phyloP scores from a whole-genome alignment of 2,113 vertebrate species.

The Crypturellus undulatus region DNA sequence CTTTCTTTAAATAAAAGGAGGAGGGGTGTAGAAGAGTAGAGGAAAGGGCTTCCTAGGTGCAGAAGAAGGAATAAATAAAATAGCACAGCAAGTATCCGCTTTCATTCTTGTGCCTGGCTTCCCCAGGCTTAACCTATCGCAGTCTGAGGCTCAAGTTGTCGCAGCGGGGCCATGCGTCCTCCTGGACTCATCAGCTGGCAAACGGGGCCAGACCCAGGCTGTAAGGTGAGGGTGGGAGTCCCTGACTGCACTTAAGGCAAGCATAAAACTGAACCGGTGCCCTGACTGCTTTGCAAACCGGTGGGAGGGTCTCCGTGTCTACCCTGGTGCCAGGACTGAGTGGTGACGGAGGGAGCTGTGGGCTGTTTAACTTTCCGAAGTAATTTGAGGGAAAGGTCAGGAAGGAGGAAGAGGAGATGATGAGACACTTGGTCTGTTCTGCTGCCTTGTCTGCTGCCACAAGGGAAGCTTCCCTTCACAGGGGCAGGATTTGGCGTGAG shows the following conservation, averaged over 20 bases:
- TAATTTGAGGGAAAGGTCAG: not conserved
- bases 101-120: not conserved
- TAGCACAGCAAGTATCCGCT: not conserved
- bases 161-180: not conserved
- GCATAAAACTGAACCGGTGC: not conserved
- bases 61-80: constrained; percentile 4
- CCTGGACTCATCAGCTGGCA: not conserved
- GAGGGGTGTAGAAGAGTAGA: not conserved
- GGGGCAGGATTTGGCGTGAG: not conserved
- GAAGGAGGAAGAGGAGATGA: not conserved
- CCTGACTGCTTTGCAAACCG: not conserved
- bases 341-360: fast-evolving
- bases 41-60: constrained; percentile 55
- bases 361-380: not conserved
- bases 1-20: constrained; percentile 23
- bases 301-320: not conserved
- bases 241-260: not conserved
- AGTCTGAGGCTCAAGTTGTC: not conserved
- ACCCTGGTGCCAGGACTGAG: not conserved
- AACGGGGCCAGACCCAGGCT: not conserved
- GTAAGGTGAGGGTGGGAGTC: not conserved
- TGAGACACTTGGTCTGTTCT: not conserved
- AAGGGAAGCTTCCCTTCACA: not conserved
- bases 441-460: not conserved
- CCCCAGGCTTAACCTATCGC: not conserved